Evolutionary conservation across 1,140 invertebrate genomes (phyloP), one percentile per base, ranked within the genome.

Genomic region (Pomacea maculata): DNA sequence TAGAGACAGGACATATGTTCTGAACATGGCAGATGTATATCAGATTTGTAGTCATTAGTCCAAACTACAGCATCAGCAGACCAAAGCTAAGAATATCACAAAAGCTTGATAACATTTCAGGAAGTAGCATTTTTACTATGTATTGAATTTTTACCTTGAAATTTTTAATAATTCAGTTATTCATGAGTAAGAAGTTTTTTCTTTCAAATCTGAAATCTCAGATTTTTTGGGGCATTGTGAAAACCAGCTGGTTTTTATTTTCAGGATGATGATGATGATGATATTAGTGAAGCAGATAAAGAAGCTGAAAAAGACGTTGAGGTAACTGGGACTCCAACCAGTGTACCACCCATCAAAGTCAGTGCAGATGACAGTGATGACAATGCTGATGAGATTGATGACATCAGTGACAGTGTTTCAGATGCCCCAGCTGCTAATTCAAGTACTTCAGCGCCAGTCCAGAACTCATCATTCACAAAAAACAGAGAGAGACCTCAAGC

Each of bases 251-350:
- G 11, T 21, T 29, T 70, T 45, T 11, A 12, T 45, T 70, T 45
- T 1, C 68, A 70, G 68, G 72, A 73, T 34, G 72, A 45, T 52
- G 72, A 73, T 52, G 72, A 73, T 52, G 72, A 73, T 52, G 72
- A 73, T 52, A 17, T 19, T 52, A 54, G 34, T 34, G 72, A 73
- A 45, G 34, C 11, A 45, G 72, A 73, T 52, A 54, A 73, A 29
- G 34, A 34, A 73, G 72, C 34, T 52, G 72, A 73, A 34, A 54
- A 73, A 29, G 72, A 73, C 10, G 10, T 52, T 52, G 72, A 73
- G 54, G 34, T 52, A 45, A 29, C n/a, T 52, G 72, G 54, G 2
- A 54, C 19, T 9, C 34, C 34, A 73, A 29, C 34, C 19, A 29
- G 19, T 52, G 34, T 10, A 73, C 34, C 34, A 73, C 34, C 34